phyloP scores from a whole-genome alignment of 2,888 invertebrate species.

The Nomada fabriciana region DNA sequence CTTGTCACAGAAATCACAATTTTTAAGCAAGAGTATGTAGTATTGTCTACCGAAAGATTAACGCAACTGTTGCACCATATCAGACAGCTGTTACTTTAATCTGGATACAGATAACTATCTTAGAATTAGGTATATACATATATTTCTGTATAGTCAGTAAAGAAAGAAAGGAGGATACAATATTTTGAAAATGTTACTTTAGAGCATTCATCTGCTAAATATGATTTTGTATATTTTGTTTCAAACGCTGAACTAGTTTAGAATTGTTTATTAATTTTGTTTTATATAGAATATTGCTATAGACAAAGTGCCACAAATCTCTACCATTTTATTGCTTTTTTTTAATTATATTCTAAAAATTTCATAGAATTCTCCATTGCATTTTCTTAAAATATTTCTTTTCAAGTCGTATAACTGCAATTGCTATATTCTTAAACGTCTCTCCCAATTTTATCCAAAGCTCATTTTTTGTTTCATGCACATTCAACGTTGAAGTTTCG shows the following conservation, averaged over 20 bases:
- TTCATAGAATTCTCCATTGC: too few relatives aligned
- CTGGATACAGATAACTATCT: slow-evolving; percentile 56
- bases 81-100: slow-evolving; percentile 69
- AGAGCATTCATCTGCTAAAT: not conserved
- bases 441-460: not conserved
- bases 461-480: not conserved
- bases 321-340: not conserved
- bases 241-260: not conserved
- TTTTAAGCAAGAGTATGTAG: not conserved
- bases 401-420: not conserved
- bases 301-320: too few relatives aligned
- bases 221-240: not conserved
- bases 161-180: not conserved
- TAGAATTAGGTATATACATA: slow-evolving; percentile 39
- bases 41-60: slow-evolving; percentile 41
- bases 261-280: not conserved
- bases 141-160: slow-evolving; percentile 47
- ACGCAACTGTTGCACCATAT: slow-evolving; percentile 64
- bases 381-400: too few relatives aligned
- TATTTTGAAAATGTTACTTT: not conserved
- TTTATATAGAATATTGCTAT: not conserved
- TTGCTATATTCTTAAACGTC: not conserved
- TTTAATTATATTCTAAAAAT: not conserved
- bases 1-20: not conserved
- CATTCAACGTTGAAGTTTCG: not conserved